Evolutionary conservation across 2,113 vertebrate species (phyloP).

Genomic region (Lepidothrix coronata): DNA sequence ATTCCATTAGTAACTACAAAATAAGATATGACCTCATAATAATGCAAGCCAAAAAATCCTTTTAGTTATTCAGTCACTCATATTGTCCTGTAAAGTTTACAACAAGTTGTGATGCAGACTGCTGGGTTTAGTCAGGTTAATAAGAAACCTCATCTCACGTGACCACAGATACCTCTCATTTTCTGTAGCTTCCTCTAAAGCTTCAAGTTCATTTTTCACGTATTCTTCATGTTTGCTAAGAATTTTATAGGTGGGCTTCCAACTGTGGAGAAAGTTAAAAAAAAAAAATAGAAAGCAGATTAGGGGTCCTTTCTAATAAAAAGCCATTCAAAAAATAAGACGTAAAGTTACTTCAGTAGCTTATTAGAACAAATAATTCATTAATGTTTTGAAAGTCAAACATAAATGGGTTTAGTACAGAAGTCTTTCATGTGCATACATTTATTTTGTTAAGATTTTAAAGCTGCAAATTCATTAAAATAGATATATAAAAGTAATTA

Average conservation of each 20-base stretch:
- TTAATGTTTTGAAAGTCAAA: background rate
- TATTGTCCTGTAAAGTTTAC: background rate
- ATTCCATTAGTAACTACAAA: background rate
- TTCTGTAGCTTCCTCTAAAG: conserved; percentile 66
- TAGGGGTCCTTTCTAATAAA: background rate
- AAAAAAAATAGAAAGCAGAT: background rate
- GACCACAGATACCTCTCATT: conserved; percentile 73
- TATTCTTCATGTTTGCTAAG: conserved; percentile 76
- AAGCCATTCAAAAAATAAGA: background rate
- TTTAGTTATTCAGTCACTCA: background rate
- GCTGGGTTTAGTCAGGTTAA: background rate
- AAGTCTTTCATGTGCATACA: background rate
- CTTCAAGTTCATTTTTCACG: conserved; percentile 63
- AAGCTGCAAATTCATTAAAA: background rate
- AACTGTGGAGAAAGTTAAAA: conserved; percentile 61
- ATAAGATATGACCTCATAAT: background rate
- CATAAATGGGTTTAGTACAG: background rate
- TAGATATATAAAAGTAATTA: background rate
- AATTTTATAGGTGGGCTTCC: conserved; percentile 71
- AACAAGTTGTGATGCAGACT: background rate
- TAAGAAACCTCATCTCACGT: background rate
- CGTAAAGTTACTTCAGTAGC: background rate
- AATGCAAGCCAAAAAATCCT: background rate
- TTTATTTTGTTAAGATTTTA: background rate
- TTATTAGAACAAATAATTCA: background rate